Evolutionary conservation across 2,113 vertebrate species (phyloP), one percentile per base, ranked within the genome.

Genomic region (Paraplagusia blochii): DNA sequence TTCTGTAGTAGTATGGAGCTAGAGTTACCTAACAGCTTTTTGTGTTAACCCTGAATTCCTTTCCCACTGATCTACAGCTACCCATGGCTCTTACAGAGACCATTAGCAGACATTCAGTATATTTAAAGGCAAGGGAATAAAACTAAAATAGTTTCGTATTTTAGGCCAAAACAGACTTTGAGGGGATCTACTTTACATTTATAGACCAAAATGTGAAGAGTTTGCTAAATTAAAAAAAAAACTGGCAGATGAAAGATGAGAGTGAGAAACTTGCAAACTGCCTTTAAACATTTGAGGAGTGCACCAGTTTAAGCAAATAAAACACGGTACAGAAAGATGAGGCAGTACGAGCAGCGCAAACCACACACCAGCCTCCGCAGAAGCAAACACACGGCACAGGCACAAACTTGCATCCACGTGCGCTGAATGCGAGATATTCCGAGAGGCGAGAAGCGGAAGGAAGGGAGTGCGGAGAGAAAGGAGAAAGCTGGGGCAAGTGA

Each of bases 291-390:
- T 60, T 60, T 63, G 66, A 67, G 57, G 38, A 53, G 69, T 57
- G 62, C 55, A 52, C 74, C 69, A 67, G 61, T 76, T 74, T 50
- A 53, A 73, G 65, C 58, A 73, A 80, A 84, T 61, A 80, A 71
- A 81, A 81, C 35, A 66, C 60, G 63, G 55, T 52, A 43, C 58
- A 53, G 56, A 67, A 75, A 68, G 63, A 74, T 62, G 65, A 70
- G 55, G 72, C 42, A 63, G 53, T 76, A 66, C 6, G 22, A 29
- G 22, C 44, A 62, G 60, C 40, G 46, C 48, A 63, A 75, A 80
- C 67, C 72, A 58, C 82, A 67, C 60, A 66, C 38, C 68, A 63
- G 57, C 68, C 52, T 53, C 67, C 71, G 54, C 68, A 74, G 60
- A 34, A 13, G 0, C 6, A 29, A 29, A 29, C 22, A 29, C 22